Conservation (phyloP, 2,797 vertebrate genomes). For the Botia almorhae region DNA sequence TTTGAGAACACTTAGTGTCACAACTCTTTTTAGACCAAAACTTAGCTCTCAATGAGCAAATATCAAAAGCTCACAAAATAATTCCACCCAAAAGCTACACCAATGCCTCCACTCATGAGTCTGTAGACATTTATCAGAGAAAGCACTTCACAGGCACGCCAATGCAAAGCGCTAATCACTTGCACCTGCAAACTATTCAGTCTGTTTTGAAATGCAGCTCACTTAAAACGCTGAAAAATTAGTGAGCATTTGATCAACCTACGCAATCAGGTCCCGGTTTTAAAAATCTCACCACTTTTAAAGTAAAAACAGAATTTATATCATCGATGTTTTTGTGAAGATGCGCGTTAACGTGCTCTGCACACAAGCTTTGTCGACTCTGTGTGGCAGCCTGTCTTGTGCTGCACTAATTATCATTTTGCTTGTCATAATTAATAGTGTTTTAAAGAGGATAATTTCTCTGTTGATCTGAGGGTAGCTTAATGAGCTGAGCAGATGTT, state of each 20-base stretch:
- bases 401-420: conserved; percentile 48
- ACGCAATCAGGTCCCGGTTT: conserved; percentile 46
- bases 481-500: conserved; percentile 61
- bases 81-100: conserved; percentile 48
- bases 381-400: conserved; percentile 33
- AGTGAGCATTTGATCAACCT: conserved; percentile 57
- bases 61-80: conserved; percentile 57
- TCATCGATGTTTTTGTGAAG: conserved; percentile 44
- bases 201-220: conserved; percentile 56
- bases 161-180: conserved; percentile 58
- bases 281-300: conserved; percentile 38
- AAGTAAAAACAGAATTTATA: conserved; percentile 46
- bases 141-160: conserved; percentile 54
- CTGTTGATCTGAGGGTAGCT: conserved; percentile 56
- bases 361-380: conserved; percentile 22
- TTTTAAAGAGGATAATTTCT: conserved; percentile 57
- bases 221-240: conserved; percentile 48
- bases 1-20: conserved; percentile 59
- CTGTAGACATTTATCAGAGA: conserved; percentile 55
- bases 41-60: conserved; percentile 59
- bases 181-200: conserved; percentile 62
- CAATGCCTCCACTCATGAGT: conserved; percentile 58
- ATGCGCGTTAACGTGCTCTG: conserved; percentile 29
- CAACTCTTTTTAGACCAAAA: conserved; percentile 56
- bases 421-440: conserved; percentile 58